phyloP scores from a whole-genome alignment of 2,797 vertebrate genomes.

The Naso thynnoides region DNA sequence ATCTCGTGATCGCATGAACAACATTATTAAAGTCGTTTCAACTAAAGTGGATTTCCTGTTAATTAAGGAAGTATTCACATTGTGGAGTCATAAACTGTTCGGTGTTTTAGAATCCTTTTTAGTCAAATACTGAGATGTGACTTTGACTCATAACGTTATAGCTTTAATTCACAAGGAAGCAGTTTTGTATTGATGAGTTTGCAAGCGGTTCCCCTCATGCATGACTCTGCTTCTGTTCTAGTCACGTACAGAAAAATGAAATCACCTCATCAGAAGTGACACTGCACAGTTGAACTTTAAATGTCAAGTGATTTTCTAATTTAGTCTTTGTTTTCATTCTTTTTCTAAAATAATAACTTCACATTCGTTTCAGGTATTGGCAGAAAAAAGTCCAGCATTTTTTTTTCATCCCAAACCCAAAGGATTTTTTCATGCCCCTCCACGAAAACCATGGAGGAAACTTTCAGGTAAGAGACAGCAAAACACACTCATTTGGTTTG shows the following conservation, averaged over 20 bases:
- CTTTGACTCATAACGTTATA: constrained; percentile 1
- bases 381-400: constrained; percentile 64
- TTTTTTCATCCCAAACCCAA: constrained; percentile 69
- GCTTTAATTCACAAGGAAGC: not conserved
- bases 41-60: too few species aligned
- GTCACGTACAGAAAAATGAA: constrained; percentile 2
- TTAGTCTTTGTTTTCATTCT: not conserved
- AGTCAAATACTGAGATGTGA: not conserved
- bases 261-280: not conserved
- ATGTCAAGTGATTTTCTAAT: not conserved
- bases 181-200: constrained; percentile 4
- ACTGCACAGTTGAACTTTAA: not conserved
- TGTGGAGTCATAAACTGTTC: too few species aligned
- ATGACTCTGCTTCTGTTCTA: not conserved
- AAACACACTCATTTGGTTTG: not conserved
- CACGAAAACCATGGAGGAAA: constrained; percentile 78
- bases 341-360: not conserved
- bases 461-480: constrained; percentile 80
- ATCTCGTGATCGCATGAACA: not conserved
- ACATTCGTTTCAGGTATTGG: constrained; percentile 55
- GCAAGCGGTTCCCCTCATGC: not conserved
- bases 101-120: not conserved
- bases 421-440: constrained; percentile 82
- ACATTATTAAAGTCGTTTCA: too few species aligned
- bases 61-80: too few species aligned